These are phyloP conservation scores for Coregonus clupeaformis DNA, from an alignment of 2,113 vertebrate species.

Conservation along the genomic window DNA sequence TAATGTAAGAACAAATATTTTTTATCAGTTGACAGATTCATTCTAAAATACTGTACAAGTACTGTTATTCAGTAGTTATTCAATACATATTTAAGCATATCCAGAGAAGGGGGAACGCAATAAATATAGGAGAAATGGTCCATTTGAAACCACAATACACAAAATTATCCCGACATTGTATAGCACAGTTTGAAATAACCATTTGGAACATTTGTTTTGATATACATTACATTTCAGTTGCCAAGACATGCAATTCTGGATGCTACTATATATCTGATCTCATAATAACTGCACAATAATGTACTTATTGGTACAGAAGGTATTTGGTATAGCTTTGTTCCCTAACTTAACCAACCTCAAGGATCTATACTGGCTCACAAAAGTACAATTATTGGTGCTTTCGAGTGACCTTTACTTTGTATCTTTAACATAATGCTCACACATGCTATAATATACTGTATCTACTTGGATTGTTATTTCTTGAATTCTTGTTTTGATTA, in stretches of 20 bases:
- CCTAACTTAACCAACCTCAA: neutral
- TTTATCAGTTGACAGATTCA: neutral
- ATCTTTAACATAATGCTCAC: neutral
- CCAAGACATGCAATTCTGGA: too few species aligned
- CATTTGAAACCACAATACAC: neutral
- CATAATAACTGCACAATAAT: neutral
- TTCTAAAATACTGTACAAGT: neutral
- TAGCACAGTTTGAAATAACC: too few species aligned
- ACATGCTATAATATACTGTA: too few species aligned
- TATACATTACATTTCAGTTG: neutral
- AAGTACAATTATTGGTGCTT: neutral
- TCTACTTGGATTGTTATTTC: too few species aligned
- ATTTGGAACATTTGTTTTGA: neutral
- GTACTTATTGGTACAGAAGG: neutral
- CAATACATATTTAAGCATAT: slow-evolving; percentile 9
- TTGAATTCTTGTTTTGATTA: too few species aligned
- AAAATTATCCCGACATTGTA: neutral
- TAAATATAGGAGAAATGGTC: neutral
- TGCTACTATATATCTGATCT: too few species aligned
- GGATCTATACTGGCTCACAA: slow-evolving; percentile 2
- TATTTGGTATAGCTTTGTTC: slow-evolving; percentile 1
- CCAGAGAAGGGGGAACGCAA: neutral
- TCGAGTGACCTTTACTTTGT: neutral
- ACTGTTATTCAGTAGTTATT: neutral
- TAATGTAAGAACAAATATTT: neutral